These are phyloP conservation scores for Progne subis DNA, from an alignment of 2,113 vertebrate genomes.

Conservation along the genomic window DNA sequence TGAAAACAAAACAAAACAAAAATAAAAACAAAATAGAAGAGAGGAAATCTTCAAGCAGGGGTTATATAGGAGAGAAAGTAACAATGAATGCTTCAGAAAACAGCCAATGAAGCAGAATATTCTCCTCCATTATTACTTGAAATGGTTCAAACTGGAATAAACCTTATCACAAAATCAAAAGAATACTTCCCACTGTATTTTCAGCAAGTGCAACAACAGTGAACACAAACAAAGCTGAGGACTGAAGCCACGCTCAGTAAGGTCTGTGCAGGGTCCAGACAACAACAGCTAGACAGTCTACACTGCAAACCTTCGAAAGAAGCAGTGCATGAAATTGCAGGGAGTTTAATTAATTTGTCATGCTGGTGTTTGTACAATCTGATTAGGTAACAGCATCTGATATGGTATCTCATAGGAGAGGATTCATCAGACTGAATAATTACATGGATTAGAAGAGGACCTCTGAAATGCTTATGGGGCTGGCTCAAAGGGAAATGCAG, in stretches of 20 bases:
- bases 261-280: background rate
- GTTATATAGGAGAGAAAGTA: background rate
- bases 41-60: background rate
- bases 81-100: background rate
- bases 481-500: constrained; percentile 25
- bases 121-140: background rate
- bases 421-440: constrained; percentile 59
- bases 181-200: background rate
- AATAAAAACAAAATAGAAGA: background rate
- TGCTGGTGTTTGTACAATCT: constrained; percentile 45
- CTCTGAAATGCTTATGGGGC: background rate
- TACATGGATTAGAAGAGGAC: constrained; percentile 59
- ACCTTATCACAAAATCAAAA: background rate
- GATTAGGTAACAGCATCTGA: constrained; percentile 62
- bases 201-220: background rate
- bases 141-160: background rate
- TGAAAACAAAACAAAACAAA: background rate
- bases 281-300: background rate
- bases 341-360: constrained; percentile 53
- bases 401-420: constrained; percentile 27
- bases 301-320: constrained; percentile 19
- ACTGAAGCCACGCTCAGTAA: background rate
- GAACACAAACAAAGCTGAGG: background rate
- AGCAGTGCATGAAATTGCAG: constrained; percentile 50
- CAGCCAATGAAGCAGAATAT: background rate